Percentiles rank a stretch among this genome's conserved stretches.
Conservation (phyloP, 2,113 vertebrate species). For the Tragelaphus scriptus region DNA sequence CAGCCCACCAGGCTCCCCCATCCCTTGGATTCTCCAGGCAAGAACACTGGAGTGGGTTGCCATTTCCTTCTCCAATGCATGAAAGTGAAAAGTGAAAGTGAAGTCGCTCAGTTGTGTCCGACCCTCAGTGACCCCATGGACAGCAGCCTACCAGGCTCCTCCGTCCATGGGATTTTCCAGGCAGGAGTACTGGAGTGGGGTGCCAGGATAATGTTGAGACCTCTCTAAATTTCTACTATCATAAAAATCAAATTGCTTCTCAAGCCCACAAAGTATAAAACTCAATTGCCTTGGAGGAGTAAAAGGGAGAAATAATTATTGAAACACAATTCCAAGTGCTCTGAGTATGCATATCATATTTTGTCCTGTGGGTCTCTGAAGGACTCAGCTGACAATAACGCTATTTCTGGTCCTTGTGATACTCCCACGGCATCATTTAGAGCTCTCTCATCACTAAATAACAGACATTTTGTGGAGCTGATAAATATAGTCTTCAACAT, state of each 20-base stretch:
- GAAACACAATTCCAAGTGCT: slow-evolving; percentile 64
- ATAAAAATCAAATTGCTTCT: slow-evolving; percentile 60
- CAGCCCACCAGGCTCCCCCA: no score
- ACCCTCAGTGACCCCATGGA: no score
- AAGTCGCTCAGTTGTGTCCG: no score
- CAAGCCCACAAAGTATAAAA: slow-evolving; percentile 31
- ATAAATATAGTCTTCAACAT: slow-evolving; percentile 68
- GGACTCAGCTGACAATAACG: slow-evolving; percentile 38
- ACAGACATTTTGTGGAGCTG: slow-evolving; percentile 51
- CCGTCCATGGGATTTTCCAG: no score
- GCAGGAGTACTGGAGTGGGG: no score
- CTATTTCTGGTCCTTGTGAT: slow-evolving; percentile 17
- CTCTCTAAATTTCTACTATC: slow-evolving; percentile 23
- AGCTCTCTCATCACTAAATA: slow-evolving; percentile 60
- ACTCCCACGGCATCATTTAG: slow-evolving; percentile 48
- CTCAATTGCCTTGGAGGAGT: slow-evolving; percentile 45
- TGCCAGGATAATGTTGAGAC: neutral
- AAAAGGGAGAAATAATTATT: slow-evolving; percentile 57
- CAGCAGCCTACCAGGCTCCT: no score
- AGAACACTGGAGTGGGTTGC: no score
- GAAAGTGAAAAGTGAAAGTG: no score
- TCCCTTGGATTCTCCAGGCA: no score
- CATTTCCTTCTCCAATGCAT: no score
- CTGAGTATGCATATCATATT: slow-evolving; percentile 49
- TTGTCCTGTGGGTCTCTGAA: slow-evolving; percentile 64